Evolutionary conservation across 2,113 vertebrate genomes (phyloP), one percentile per base, ranked within the genome.

Genomic region (Pavo muticus): DNA sequence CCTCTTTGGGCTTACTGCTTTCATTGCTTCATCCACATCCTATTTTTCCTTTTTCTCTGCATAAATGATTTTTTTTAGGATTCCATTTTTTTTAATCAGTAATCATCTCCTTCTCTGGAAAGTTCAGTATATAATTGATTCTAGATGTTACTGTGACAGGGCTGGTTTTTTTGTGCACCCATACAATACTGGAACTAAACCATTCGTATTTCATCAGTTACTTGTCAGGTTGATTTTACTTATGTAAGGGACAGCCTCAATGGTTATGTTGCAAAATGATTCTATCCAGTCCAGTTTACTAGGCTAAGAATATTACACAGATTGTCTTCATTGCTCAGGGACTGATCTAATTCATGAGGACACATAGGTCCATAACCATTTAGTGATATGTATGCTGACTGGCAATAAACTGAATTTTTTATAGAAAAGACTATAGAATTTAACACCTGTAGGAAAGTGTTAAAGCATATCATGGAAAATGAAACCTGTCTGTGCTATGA

Each of bases 191-290:
- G 44, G 76, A 19, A 92, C 37, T 30, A 80, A 88, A 24, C 25
- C 7, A 57, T 91, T 56, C 27, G 81, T 95, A 95, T 88, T 93
- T 76, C 37, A 87, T 90, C 32, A 60, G 6, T 76, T 83, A 77
- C 6, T 2, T 0, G 59, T 59, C 35, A 56, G 35, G 11, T 94
- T 90, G 81, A 14, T 40, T 61, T 75, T 71, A 70, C 85, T 86
- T 67, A n/a, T 74, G 5, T 30, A 0, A 0, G 45, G n/a, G 6
- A 57, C 24, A 45, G 54, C 70, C 18, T 67, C 9, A 70, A 39
- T 19, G 54, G 44, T 25, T 6, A 60, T 69, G 35, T 71, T 32
- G 27, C 42, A 8, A 70, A 71, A 85, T 57, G 11, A 8, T 16
- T 77, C 15, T 50, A 67, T 4, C 6, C 21, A 32, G 10, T 37